Evolutionary conservation across 2,113 vertebrate species (phyloP).

Genomic region (Enhydra lutris): DNA sequence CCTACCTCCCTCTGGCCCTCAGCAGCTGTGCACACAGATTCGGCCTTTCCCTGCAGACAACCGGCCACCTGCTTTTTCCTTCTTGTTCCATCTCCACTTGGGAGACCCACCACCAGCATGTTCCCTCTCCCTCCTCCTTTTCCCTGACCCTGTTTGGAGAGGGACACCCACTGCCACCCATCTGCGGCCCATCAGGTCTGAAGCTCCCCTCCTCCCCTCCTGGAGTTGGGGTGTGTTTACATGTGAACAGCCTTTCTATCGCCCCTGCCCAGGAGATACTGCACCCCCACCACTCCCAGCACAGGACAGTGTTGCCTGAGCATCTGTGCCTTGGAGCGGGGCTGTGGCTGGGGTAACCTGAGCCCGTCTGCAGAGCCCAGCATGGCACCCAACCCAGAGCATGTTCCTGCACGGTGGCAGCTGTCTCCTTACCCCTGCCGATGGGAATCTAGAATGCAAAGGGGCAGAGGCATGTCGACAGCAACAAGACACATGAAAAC

Average conservation of each 20-base stretch:
- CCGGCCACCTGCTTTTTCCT: background rate
- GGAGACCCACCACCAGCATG: background rate
- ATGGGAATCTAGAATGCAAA: background rate
- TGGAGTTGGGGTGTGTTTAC: background rate
- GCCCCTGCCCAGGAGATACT: background rate
- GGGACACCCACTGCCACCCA: background rate
- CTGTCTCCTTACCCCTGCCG: background rate
- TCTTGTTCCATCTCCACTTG: background rate
- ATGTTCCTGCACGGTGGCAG: rapidly evolving
- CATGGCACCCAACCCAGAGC: background rate
- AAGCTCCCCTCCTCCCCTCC: background rate
- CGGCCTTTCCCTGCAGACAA: background rate
- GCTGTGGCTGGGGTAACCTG: background rate
- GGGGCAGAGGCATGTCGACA: background rate
- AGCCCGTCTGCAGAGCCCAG: background rate
- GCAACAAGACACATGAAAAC: background rate
- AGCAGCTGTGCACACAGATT: background rate
- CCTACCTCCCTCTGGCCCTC: background rate
- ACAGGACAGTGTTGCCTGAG: background rate
- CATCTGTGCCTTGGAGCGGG: background rate
- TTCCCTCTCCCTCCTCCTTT: background rate
- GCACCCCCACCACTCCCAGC: background rate
- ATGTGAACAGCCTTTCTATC: background rate
- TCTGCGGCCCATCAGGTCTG: background rate
- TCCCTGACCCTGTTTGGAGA: background rate